These are phyloP conservation scores for Xiphorhynchus elegans DNA, from an alignment of 2,113 vertebrate genomes.

Conservation along the genomic window DNA sequence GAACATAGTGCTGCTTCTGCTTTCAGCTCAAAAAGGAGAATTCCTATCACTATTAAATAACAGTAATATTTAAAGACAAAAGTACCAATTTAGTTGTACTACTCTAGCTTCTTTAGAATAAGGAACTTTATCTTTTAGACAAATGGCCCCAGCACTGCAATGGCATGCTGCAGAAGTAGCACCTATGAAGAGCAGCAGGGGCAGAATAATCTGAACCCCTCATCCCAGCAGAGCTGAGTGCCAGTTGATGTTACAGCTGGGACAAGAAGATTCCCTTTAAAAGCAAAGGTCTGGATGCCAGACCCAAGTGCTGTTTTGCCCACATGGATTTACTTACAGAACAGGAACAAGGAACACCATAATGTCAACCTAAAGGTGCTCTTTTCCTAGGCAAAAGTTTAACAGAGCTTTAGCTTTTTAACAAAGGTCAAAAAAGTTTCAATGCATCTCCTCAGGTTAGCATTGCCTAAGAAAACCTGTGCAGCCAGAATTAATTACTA, in stretches of 20 bases:
- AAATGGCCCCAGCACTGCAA: not conserved
- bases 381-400: slow-evolving; percentile 5
- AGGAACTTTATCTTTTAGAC: not conserved
- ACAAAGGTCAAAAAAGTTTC: slow-evolving; percentile 15
- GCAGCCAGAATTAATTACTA: slow-evolving; percentile 1
- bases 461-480: not conserved
- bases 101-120: not conserved
- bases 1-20: not conserved
- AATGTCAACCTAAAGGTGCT: not conserved
- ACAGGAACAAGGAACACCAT: not conserved
- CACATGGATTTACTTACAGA: not conserved
- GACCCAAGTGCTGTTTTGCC: not conserved
- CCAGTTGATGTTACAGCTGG: not conserved
- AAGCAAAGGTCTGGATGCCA: not conserved
- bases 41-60: not conserved
- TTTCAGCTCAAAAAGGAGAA: not conserved
- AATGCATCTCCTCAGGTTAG: not conserved
- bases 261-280: not conserved
- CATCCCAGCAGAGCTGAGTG: rapidly evolving
- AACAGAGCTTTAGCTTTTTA: slow-evolving; percentile 19
- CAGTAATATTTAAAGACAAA: not conserved
- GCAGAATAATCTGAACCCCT: not conserved
- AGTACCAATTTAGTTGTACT: not conserved
- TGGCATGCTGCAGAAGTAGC: not conserved
- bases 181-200: not conserved